A percentile compares a stretch with the other conserved stretches of the same genome.
Evolutionary conservation across 2,113 vertebrate genomes (phyloP).

Genomic region (Oryzias melastigma): DNA sequence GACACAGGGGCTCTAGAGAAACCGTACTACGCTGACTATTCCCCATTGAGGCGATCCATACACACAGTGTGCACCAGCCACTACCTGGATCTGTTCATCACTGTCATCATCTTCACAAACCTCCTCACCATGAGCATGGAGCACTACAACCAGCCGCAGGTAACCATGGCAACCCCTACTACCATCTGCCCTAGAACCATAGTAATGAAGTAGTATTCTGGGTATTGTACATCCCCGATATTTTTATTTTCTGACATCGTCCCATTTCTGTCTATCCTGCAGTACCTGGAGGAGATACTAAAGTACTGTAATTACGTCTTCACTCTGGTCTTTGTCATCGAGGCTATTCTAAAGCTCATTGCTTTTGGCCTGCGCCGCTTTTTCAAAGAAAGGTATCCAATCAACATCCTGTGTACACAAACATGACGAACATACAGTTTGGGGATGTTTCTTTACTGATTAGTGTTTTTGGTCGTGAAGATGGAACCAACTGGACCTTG

Average conservation of each 20-base stretch:
- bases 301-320: conserved; percentile 96
- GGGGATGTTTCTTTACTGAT: neutral
- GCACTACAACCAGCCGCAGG: conserved; percentile 96
- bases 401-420: neutral
- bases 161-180: conserved; percentile 68
- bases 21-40: conserved; percentile 93
- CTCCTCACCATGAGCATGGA: conserved; percentile 99
- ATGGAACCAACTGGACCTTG: conserved; percentile 75
- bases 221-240: conserved; percentile 24
- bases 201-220: conserved; percentile 44
- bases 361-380: conserved; percentile 91
- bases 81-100: conserved; percentile 98
- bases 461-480: conserved; percentile 33
- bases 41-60: conserved; percentile 83
- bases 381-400: conserved; percentile 89
- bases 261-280: conserved; percentile 32
- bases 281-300: conserved; percentile 88
- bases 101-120: conserved; percentile 94
- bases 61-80: conserved; percentile 93
- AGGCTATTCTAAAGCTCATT: conserved; percentile 86
- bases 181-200: conserved; percentile 57
- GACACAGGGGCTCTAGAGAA: conserved; percentile 87
- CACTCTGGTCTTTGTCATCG: conserved; percentile 89
- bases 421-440: conserved; percentile 6
- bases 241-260: conserved; percentile 5